phyloP scores from a whole-genome alignment of 1,140 invertebrate genomes.

The Neodiprion virginianus region DNA sequence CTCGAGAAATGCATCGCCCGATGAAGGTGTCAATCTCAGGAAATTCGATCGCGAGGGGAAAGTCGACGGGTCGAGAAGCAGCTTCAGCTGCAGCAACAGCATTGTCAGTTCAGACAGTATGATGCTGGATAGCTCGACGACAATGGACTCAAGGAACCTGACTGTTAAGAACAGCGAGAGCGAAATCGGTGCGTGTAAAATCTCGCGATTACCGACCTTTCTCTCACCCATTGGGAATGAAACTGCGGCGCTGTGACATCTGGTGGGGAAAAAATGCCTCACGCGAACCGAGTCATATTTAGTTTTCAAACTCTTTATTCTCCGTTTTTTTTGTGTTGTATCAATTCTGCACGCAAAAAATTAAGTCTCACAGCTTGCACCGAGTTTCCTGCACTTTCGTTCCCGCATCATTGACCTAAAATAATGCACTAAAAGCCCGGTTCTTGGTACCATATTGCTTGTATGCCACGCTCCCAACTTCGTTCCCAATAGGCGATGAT shows the following conservation, averaged over 20 bases:
- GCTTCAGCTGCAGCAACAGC: conserved; percentile 48
- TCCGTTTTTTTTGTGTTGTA: neutral
- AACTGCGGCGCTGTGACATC: too few relatives aligned
- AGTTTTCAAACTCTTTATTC: neutral
- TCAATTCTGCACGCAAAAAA: too few relatives aligned
- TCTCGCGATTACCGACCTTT: neutral
- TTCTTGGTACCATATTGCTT: conserved; percentile 12
- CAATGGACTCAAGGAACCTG: conserved; percentile 48
- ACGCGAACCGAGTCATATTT: too few relatives aligned
- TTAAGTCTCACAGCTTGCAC: too few relatives aligned
- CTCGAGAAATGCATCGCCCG: conserved; percentile 39
- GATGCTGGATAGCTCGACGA: conserved; percentile 39
- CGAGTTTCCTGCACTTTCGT: too few relatives aligned
- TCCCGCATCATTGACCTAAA: too few relatives aligned
- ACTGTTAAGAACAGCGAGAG: conserved; percentile 53
- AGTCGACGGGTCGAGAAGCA: neutral
- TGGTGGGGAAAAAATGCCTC: too few relatives aligned
- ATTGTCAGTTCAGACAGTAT: conserved; percentile 52
- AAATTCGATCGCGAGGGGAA: conserved; percentile 32
- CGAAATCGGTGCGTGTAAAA: conserved; percentile 49
- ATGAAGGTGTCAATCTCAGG: conserved; percentile 32
- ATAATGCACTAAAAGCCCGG: conserved; percentile 4
- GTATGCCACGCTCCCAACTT: conserved; percentile 20
- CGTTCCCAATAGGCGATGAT: too few relatives aligned
- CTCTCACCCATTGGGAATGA: neutral